phyloP scores from a whole-genome alignment of 1,140 invertebrate species.

The Platorchestia sp. region DNA sequence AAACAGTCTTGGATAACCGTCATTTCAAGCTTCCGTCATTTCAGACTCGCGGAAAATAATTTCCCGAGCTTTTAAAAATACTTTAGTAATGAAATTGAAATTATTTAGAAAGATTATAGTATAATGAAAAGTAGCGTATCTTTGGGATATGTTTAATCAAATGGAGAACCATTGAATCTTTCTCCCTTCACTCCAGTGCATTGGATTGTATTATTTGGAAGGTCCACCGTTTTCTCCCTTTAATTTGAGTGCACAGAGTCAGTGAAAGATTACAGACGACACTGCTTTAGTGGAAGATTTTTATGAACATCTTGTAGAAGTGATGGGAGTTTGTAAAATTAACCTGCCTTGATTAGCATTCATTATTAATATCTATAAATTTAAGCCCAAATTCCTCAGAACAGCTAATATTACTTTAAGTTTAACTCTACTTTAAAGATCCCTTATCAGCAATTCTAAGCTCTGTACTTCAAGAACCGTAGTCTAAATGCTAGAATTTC shows the following conservation, averaged over 20 bases:
- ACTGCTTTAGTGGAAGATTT: background rate
- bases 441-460: no score
- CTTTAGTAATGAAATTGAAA: background rate
- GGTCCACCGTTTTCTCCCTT: background rate
- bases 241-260: no score
- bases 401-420: no score
- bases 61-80: background rate
- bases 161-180: background rate
- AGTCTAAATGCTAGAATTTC: background rate
- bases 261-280: background rate
- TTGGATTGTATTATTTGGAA: background rate
- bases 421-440: no score
- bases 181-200: no score
- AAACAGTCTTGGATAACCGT: background rate
- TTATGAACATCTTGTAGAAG: background rate
- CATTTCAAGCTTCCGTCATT: no score
- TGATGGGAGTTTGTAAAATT: background rate
- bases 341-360: no score
- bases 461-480: background rate
- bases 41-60: background rate
- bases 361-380: no score
- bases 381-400: no score
- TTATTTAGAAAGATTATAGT: background rate
- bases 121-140: background rate
- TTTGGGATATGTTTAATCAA: background rate